phyloP scores from a whole-genome alignment of 2,797 vertebrate species.

The Avahi laniger region DNA sequence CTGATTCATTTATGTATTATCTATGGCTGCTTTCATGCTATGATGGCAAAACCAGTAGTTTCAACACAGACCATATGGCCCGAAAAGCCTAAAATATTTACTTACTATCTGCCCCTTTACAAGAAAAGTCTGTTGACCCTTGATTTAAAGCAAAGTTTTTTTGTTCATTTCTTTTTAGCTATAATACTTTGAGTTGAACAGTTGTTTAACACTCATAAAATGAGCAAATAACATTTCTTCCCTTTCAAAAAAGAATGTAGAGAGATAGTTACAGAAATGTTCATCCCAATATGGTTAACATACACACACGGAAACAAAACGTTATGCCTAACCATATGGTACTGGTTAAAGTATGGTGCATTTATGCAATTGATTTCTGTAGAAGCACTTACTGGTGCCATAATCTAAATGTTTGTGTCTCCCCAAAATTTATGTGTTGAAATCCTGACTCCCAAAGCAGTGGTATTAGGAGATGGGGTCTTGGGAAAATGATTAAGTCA shows the following conservation, averaged over 20 bases:
- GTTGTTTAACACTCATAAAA: neutral
- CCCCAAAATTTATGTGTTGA: neutral
- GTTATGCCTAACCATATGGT: neutral
- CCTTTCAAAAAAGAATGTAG: neutral
- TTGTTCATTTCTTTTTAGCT: slow-evolving; percentile 12
- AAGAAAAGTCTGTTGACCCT: neutral
- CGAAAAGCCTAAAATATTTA: neutral
- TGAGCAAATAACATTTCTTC: slow-evolving; percentile 8
- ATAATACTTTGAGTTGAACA: neutral
- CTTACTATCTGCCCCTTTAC: neutral
- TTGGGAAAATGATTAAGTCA: neutral
- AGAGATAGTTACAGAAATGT: neutral
- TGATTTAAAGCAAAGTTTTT: neutral
- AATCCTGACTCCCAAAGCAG: neutral
- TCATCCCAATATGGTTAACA: neutral
- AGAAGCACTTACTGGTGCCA: neutral
- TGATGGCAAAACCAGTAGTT: neutral
- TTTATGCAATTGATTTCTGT: neutral
- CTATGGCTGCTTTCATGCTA: neutral
- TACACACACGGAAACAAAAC: neutral
- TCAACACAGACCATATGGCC: neutral
- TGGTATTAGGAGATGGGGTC: neutral
- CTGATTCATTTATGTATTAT: neutral
- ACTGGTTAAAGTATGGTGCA: neutral
- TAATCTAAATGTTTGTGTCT: neutral